Percentiles rank a stretch among this genome's conserved stretches.
These are phyloP conservation scores for Therioaphis trifolii DNA, from an alignment of 2,888 invertebrate genomes.

Conservation along the genomic window DNA sequence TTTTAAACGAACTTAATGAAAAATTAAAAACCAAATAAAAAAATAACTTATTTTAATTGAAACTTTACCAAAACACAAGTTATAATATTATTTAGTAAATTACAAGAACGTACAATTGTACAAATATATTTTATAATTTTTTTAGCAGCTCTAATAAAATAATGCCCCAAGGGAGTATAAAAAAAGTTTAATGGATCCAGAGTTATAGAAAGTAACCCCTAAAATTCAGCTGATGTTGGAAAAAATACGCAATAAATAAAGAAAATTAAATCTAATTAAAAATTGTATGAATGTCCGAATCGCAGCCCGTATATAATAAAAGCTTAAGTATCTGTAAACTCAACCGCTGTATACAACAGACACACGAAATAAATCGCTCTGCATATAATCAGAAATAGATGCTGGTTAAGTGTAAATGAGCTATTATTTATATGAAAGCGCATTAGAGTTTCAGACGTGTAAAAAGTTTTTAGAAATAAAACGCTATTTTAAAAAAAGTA, in stretches of 20 bases:
- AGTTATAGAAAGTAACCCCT: background rate
- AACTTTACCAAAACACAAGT: too few species aligned
- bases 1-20: too few species aligned
- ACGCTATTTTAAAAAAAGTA: background rate
- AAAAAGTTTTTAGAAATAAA: background rate
- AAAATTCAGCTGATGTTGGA: background rate
- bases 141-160: background rate
- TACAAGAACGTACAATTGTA: too few species aligned
- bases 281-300: background rate
- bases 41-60: too few species aligned
- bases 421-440: background rate
- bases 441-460: slow-evolving; percentile 1
- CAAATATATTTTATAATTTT: background rate
- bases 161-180: background rate
- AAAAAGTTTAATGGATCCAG: background rate
- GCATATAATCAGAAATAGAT: slow-evolving; percentile 2
- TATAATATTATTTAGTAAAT: too few species aligned
- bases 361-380: background rate
- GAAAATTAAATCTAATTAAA: background rate
- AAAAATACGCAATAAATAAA: background rate
- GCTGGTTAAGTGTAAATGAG: background rate
- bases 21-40: too few species aligned
- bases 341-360: background rate
- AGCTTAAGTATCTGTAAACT: background rate
- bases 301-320: background rate